phyloP scores from a whole-genome alignment of 2,888 invertebrate species.

The Drosophila mimetica region DNA sequence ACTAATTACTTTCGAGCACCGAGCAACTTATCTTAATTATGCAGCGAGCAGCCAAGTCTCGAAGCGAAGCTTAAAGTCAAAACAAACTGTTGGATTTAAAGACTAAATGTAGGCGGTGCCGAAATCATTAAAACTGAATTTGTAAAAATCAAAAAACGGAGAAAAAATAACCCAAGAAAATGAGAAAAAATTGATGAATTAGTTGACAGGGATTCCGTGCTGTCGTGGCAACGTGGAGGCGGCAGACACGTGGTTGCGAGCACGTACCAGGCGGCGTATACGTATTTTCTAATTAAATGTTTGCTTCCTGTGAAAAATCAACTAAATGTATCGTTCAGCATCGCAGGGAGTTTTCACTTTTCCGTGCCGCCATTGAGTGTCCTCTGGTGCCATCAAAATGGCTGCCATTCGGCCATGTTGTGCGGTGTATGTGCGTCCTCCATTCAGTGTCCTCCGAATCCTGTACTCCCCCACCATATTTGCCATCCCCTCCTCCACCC shows the following conservation, averaged over 20 bases:
- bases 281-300: conserved; percentile 76
- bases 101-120: neutral
- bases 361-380: conserved; percentile 37
- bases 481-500: neutral
- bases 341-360: conserved; percentile 20
- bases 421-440: conserved; percentile 43
- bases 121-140: conserved; percentile 34
- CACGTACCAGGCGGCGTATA: conserved; percentile 70
- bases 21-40: conserved; percentile 67
- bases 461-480: neutral
- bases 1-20: conserved; percentile 68
- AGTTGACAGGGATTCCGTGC: conserved; percentile 55
- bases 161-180: conserved; percentile 23
- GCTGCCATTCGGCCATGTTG: conserved; percentile 67
- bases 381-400: conserved; percentile 69
- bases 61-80: conserved; percentile 10
- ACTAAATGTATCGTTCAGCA: conserved; percentile 64
- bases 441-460: conserved; percentile 26
- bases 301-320: conserved; percentile 53
- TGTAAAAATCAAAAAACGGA: conserved; percentile 23
- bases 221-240: conserved; percentile 37
- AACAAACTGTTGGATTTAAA: conserved; percentile 18
- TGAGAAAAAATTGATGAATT: conserved; percentile 72
- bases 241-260: conserved; percentile 15
- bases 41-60: conserved; percentile 2